These are phyloP conservation scores for Lethrus apterus DNA, from an alignment of 1,140 invertebrate species.

Conservation along the genomic window DNA sequence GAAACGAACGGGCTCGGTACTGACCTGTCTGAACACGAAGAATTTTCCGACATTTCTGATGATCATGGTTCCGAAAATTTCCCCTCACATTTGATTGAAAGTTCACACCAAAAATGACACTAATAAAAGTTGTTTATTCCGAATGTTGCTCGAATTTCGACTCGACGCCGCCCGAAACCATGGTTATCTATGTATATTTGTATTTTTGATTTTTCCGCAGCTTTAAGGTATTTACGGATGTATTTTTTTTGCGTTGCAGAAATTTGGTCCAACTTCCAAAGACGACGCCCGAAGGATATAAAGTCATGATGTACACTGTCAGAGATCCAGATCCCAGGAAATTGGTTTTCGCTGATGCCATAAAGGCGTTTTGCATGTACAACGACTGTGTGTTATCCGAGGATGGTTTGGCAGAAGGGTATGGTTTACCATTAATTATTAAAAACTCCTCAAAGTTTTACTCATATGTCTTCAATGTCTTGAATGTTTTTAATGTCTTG, in stretches of 20 bases:
- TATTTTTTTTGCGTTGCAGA: conserved; percentile 38
- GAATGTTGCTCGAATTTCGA: background rate
- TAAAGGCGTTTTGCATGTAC: conserved; percentile 58
- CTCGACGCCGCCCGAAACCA: too few species aligned
- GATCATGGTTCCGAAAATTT: background rate
- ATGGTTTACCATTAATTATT: conserved; percentile 17
- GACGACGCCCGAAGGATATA: conserved; percentile 52
- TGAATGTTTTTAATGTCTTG: too few species aligned
- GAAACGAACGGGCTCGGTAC: too few species aligned
- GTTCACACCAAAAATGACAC: background rate
- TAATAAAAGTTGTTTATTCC: conserved; percentile 6
- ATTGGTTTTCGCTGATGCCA: conserved; percentile 51
- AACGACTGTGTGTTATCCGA: conserved; percentile 55
- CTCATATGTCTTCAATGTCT: too few species aligned
- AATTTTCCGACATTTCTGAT: background rate
- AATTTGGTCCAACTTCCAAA: conserved; percentile 44
- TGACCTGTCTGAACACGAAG: conserved; percentile 1
- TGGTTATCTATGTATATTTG: background rate
- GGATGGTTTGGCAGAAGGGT: conserved; percentile 52
- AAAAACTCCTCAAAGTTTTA: background rate
- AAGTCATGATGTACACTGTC: conserved; percentile 51
- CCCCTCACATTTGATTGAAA: background rate
- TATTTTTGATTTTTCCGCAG: background rate
- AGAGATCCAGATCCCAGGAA: conserved; percentile 52
- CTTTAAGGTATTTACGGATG: background rate